Conservation (phyloP, 2,797 vertebrate species). For the Takifugu ocellatus region DNA sequence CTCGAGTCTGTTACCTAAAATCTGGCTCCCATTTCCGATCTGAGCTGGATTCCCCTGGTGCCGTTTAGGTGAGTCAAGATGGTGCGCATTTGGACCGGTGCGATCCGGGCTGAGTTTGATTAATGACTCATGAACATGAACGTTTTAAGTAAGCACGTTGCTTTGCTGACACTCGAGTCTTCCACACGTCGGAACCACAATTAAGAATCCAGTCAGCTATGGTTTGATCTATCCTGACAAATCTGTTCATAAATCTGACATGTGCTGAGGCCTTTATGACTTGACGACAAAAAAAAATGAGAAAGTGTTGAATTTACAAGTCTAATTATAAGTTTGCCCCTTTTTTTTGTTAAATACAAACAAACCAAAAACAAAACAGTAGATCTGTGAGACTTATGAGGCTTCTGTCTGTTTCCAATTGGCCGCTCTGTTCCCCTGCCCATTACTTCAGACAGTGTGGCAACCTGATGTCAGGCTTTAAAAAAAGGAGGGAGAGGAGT, state of each 20-base stretch:
- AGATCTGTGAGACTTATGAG: slow-evolving; percentile 36
- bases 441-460: slow-evolving; percentile 60
- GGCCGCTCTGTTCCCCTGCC: slow-evolving; percentile 43
- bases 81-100: slow-evolving; percentile 32
- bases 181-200: slow-evolving; percentile 43
- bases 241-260: slow-evolving; percentile 25
- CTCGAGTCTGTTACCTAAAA: slow-evolving; percentile 56
- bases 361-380: slow-evolving; percentile 35
- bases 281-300: slow-evolving; percentile 13
- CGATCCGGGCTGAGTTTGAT: slow-evolving; percentile 39
- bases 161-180: slow-evolving; percentile 25
- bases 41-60: slow-evolving; percentile 44
- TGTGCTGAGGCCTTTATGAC: slow-evolving; percentile 25
- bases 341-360: slow-evolving; percentile 15
- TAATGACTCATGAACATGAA: slow-evolving; percentile 52
- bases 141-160: slow-evolving; percentile 40
- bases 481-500: slow-evolving; percentile 22
- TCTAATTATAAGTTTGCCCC: slow-evolving; percentile 28
- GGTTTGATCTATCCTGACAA: slow-evolving; percentile 12
- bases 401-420: slow-evolving; percentile 61
- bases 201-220: slow-evolving; percentile 28
- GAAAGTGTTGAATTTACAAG: too few species aligned
- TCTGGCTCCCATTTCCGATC: slow-evolving; percentile 69
- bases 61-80: slow-evolving; percentile 57
- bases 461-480: slow-evolving; percentile 47